Base-by-base conservation (phyloP, 2,797 vertebrate species). In the Sarcoramphus papa region DNA sequence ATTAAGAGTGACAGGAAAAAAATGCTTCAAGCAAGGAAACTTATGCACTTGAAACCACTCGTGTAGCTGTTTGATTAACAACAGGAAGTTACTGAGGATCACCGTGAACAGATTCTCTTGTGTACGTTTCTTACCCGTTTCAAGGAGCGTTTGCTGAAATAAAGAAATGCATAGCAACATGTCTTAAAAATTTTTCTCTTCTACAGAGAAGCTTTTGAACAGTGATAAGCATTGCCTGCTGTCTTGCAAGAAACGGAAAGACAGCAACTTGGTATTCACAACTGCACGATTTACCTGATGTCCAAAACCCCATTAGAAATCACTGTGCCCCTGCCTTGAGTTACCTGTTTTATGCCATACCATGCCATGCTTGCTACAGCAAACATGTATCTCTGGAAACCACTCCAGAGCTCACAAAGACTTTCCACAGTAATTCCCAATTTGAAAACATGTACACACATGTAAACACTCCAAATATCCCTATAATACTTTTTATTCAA, bases 21-120 rank as follows among this genome's bases (percentile, higher is more conserved):
- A 96, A 89, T 33, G 73, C 51, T 88, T 92, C 60, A 96, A 96
- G 79, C 33, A 77, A 86, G 85, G 64, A 83, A 92, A 96, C 62
- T 59, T 77, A 48, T 28, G 15, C 21, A 72, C 67, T 92, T 93
- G 63, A 94, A 97, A 54, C 81, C 72, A 75, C 93, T 95, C 1
- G 0, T 62, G 68, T 3, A 7, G 23, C 43, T 82, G n/a, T 81
- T 88, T 89, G 78, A 91, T 93, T 91, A 96, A 93, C 27, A 77
- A 72, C 41, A 47, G 64, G 78, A 93, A 65, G 69, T 63, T 93
- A 37, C n/a, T 35, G 74, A 50, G 48, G 72, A 81, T 33, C 8
- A 3, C 67, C 83, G n/a, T 17, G 27, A 83, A 59, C 40, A 74
- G 65, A 60, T 72, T 85, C 77, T 69, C 31, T 45, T 73, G 65